A percentile compares a stretch with the other conserved stretches of the same genome.
Evolutionary conservation across 1,140 invertebrate species (phyloP).

Genomic region (Elymnias hypermnestra): DNA sequence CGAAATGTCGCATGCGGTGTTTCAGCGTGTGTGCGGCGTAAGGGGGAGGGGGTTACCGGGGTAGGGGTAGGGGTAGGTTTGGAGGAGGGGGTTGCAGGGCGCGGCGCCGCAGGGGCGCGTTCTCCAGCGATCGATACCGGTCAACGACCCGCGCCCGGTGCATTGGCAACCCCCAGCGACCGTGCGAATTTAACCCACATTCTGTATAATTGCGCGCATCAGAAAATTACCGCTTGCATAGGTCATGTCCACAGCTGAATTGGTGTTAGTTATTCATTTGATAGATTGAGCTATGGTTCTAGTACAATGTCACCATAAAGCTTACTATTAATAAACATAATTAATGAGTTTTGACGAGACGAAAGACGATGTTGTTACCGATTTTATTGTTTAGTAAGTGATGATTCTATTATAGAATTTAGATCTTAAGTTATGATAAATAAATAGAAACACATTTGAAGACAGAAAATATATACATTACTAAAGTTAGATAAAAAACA

Average conservation of each 20-base stretch:
- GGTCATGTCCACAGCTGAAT: slow-evolving; percentile 11
- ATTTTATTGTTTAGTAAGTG: no score
- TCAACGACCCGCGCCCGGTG: slow-evolving; percentile 64
- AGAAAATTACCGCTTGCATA: slow-evolving; percentile 28
- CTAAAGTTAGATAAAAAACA: no score
- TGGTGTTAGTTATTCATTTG: neutral
- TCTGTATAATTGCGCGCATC: slow-evolving; percentile 42
- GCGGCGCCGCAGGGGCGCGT: slow-evolving; percentile 53
- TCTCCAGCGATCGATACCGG: slow-evolving; percentile 63
- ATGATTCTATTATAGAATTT: no score
- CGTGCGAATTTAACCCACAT: slow-evolving; percentile 66
- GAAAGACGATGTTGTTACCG: no score
- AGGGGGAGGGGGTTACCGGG: slow-evolving; percentile 16
- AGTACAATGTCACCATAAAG: no score
- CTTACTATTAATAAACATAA: no score
- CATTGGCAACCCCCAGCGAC: slow-evolving; percentile 45
- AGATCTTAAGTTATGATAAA: no score
- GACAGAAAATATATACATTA: no score
- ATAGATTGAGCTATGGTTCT: no score
- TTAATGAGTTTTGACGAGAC: no score
- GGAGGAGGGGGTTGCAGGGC: slow-evolving; percentile 28
- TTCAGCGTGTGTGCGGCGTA: slow-evolving; percentile 31
- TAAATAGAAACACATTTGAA: no score
- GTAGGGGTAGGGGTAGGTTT: slow-evolving; percentile 23
- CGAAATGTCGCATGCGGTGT: slow-evolving; percentile 66